Evolutionary conservation across 2,797 vertebrate genomes (phyloP).

Genomic region (Apogon hyalosoma): DNA sequence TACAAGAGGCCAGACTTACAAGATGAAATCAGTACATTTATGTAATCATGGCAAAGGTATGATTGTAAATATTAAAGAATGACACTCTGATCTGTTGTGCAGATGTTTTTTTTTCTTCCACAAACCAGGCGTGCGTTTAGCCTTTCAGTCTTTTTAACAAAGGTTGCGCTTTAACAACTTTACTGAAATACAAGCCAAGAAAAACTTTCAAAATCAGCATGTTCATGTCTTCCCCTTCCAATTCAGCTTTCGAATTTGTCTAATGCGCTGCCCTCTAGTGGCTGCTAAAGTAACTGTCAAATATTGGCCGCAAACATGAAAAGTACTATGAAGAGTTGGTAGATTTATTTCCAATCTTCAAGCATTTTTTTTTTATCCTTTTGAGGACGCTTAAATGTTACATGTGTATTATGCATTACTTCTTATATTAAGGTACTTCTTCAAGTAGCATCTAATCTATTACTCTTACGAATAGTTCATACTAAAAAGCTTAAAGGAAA

Average conservation of each 20-base stretch:
- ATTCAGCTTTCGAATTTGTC: neutral
- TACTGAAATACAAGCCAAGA: no score
- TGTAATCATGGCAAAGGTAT: slow-evolving; percentile 63
- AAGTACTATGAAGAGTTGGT: neutral
- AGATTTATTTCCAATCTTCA: no score
- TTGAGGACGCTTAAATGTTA: no score
- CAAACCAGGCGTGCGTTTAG: no score
- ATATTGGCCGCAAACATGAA: neutral
- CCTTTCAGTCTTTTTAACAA: neutral
- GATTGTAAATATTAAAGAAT: slow-evolving; percentile 74
- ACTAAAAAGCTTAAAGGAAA: no score
- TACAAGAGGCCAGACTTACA: slow-evolving; percentile 39
- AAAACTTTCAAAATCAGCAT: neutral
- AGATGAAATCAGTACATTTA: slow-evolving; percentile 40
- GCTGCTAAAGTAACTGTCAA: neutral
- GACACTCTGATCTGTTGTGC: slow-evolving; percentile 34
- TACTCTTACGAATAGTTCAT: no score
- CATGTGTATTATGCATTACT: no score
- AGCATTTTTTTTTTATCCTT: no score
- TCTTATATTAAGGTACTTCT: no score
- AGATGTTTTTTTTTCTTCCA: neutral
- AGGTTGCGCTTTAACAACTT: no score
- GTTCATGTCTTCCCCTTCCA: neutral
- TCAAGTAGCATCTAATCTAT: no score
- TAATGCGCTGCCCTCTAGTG: neutral